These are phyloP conservation scores for Yponomeuta cagnagella DNA, from an alignment of 2,888 invertebrate species.

Conservation along the genomic window DNA sequence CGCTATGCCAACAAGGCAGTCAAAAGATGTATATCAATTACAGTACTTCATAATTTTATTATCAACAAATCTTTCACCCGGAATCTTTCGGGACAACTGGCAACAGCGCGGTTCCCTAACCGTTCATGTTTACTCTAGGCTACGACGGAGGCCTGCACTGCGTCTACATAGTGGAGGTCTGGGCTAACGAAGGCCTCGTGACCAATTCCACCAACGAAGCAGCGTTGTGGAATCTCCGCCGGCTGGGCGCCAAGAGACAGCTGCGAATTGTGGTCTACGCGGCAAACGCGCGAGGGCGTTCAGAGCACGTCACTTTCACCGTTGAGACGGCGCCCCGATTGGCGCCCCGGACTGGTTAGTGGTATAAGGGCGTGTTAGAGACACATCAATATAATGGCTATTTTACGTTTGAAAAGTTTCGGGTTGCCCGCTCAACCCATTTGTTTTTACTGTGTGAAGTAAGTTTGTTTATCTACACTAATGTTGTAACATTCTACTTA, in stretches of 20 bases:
- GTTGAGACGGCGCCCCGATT: conserved; percentile 58
- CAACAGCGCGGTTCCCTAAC: neutral
- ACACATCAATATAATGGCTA: too few species aligned
- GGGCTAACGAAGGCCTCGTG: conserved; percentile 77
- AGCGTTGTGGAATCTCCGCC: conserved; percentile 84
- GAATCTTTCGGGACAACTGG: too few species aligned
- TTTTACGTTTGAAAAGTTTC: too few species aligned
- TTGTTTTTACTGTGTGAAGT: too few species aligned
- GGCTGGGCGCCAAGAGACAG: conserved; percentile 85
- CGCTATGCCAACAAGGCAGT: too few species aligned
- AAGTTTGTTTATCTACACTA: too few species aligned
- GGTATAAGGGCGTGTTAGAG: too few species aligned
- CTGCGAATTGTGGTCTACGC: conserved; percentile 88
- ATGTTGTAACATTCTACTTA: too few species aligned
- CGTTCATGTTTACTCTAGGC: conserved; percentile 40
- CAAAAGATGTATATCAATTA: too few species aligned
- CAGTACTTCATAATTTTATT: too few species aligned
- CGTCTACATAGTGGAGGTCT: conserved; percentile 82
- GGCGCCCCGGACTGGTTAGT: conserved; percentile 55
- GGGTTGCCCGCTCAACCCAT: too few species aligned
- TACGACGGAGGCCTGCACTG: conserved; percentile 89
- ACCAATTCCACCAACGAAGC: conserved; percentile 82
- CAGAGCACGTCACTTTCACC: conserved; percentile 77
- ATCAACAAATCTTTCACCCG: too few species aligned
- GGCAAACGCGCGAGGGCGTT: conserved; percentile 88